Percentiles rank a stretch among this genome's conserved stretches.
phyloP scores from a whole-genome alignment of 2,113 vertebrate genomes.

The Epinephelus moara region DNA sequence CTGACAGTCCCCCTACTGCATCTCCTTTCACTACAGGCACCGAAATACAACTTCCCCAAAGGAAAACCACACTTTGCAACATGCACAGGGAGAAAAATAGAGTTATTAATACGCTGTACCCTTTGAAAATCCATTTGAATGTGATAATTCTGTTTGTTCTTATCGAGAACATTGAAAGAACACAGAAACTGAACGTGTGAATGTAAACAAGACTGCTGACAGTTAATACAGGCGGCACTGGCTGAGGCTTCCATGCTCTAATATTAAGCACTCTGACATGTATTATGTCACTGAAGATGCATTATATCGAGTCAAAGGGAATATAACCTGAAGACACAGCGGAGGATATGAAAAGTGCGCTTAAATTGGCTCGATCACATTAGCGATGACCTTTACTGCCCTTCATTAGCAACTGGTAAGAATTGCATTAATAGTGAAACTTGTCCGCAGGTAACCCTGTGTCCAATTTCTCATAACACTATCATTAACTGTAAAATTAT shows the following conservation, averaged over 20 bases:
- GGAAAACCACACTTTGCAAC: not conserved
- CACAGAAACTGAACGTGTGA: not conserved
- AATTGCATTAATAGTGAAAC: conserved; percentile 19
- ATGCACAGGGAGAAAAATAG: not conserved
- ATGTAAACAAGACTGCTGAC: not conserved
- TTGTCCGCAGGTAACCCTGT: not conserved
- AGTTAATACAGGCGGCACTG: not conserved
- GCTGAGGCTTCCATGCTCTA: not conserved
- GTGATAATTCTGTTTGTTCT: not conserved
- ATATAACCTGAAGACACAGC: not conserved
- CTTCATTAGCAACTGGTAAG: conserved; percentile 30
- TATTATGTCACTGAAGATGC: conserved; percentile 21
- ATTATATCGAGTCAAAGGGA: conserved; percentile 15
- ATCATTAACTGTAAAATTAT: not conserved
- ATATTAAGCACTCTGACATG: not conserved
- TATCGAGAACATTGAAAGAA: not conserved
- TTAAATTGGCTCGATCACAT: conserved; percentile 29
- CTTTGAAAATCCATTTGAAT: not conserved
- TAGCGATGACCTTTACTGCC: conserved; percentile 19
- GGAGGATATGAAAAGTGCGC: conserved; percentile 40
- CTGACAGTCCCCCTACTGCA: not conserved
- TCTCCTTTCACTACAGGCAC: too few species aligned
- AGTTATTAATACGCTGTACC: not conserved
- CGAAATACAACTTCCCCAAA: not conserved
- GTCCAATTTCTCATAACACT: conserved; percentile 14